Evolutionary conservation across 2,113 vertebrate species (phyloP).

Genomic region (Salvelinus fontinalis): DNA sequence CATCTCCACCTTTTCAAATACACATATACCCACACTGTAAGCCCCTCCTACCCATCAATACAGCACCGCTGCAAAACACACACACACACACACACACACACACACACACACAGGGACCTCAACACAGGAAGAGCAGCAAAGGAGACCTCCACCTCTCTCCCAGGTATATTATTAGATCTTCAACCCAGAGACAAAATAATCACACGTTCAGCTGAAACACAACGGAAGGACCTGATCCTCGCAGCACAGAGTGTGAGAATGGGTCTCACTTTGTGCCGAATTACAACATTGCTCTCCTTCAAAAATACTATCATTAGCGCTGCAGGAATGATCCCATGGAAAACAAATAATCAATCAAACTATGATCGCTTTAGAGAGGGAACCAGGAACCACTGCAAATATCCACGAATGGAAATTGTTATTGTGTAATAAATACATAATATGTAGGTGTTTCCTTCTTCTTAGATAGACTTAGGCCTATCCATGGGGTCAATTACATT

Average conservation of each 20-base stretch:
- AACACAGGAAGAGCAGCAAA: conserved; percentile 39
- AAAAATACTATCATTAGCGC: conserved; percentile 53
- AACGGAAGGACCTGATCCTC: conserved; percentile 44
- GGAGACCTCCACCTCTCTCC: conserved; percentile 65
- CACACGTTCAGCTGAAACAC: conserved; percentile 75
- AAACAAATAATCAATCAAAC: no score
- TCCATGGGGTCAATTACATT: no score
- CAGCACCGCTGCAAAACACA: neutral
- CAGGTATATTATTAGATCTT: conserved; percentile 79
- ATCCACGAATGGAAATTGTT: no score
- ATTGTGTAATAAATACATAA: no score
- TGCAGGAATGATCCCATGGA: conserved; percentile 3
- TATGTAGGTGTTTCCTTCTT: no score
- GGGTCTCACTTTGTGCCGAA: conserved; percentile 1
- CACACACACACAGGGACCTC: neutral
- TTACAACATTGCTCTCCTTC: neutral
- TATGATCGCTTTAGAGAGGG: no score
- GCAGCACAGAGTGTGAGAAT: conserved; percentile 15
- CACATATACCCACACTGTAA: conserved; percentile 22
- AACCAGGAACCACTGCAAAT: no score
- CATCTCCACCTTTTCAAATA: neutral
- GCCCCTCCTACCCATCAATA: conserved; percentile 18
- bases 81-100: neutral
- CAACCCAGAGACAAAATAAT: conserved; percentile 82
- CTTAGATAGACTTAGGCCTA: no score